These are phyloP conservation scores for Tylochromis polylepis DNA, from an alignment of 2,113 vertebrate species.

Conservation along the genomic window DNA sequence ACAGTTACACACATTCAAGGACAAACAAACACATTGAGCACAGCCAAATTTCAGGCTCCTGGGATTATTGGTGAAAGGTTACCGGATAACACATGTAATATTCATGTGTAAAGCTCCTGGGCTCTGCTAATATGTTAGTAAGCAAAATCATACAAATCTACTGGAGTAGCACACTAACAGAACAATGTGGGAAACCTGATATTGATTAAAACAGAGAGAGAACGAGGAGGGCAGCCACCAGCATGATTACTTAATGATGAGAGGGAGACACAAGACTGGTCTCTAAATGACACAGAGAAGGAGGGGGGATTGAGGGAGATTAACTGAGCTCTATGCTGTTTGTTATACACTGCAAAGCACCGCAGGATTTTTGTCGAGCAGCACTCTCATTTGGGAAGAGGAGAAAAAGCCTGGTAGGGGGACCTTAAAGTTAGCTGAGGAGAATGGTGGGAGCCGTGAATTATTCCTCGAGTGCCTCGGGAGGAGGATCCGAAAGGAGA, in stretches of 20 bases:
- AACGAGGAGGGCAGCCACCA: slow-evolving; percentile 18
- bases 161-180: slow-evolving; percentile 21
- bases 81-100: slow-evolving; percentile 16
- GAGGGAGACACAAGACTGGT: slow-evolving; percentile 56
- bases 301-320: slow-evolving; percentile 69
- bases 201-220: neutral
- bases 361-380: slow-evolving; percentile 55
- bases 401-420: slow-evolving; percentile 25
- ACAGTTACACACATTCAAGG: neutral
- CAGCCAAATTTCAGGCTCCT: neutral
- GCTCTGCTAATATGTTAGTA: slow-evolving; percentile 1
- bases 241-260: slow-evolving; percentile 58
- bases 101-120: slow-evolving; percentile 16
- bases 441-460: neutral
- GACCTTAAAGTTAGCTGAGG: slow-evolving; percentile 36
- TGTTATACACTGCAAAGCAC: slow-evolving; percentile 53
- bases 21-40: neutral
- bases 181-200: slow-evolving; percentile 23
- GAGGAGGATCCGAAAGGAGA: slow-evolving; percentile 36
- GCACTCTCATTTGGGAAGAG: slow-evolving; percentile 50
- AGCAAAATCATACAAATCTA: slow-evolving; percentile 27
- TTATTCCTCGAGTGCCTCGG: slow-evolving; percentile 12
- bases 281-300: slow-evolving; percentile 55
- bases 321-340: slow-evolving; percentile 61
- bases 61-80: slow-evolving; percentile 14